A percentile compares a stretch with the other conserved stretches of the same genome.
Conservation (phyloP, 2,797 vertebrate species). For the Leucoraja ocellata region DNA sequence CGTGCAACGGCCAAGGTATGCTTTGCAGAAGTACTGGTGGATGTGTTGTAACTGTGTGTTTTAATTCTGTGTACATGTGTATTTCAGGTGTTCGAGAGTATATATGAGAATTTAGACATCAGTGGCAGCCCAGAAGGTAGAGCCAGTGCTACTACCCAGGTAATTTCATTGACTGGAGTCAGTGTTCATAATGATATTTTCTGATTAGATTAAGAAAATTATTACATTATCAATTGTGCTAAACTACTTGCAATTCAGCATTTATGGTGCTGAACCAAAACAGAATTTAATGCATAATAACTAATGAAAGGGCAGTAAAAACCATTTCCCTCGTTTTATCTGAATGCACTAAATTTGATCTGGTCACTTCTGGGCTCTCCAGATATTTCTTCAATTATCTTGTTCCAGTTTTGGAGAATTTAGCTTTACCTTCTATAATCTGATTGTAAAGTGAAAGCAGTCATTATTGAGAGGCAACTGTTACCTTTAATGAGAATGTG, state of each 20-base stretch:
- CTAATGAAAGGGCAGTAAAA: not conserved
- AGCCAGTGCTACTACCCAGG: constrained; percentile 72
- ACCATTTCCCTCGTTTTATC: not conserved
- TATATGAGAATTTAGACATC: constrained; percentile 77
- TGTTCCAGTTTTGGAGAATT: not conserved
- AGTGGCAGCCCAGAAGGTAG: constrained; percentile 75
- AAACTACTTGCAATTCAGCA: constrained; percentile 8
- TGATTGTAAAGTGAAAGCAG: not conserved
- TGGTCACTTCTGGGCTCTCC: constrained; percentile 37
- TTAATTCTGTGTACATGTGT: constrained; percentile 69
- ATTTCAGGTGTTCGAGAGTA: constrained; percentile 74
- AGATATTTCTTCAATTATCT: constrained; percentile 7
- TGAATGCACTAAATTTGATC: constrained; percentile 17
- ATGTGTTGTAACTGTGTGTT: constrained; percentile 57
- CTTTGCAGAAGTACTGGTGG: constrained; percentile 52
- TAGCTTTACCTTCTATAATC: not conserved
- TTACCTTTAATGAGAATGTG: not conserved
- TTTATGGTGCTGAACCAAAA: constrained; percentile 18
- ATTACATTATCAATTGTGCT: constrained; percentile 9
- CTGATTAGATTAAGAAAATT: constrained; percentile 35
- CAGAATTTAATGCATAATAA: not conserved
- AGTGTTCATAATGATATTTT: constrained; percentile 21
- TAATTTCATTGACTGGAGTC: constrained; percentile 51
- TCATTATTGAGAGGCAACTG: no score
- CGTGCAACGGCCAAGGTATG: constrained; percentile 96